Evolutionary conservation across 2,113 vertebrate genomes (phyloP), one percentile per base, ranked within the genome.

Genomic region (Corvus hawaiiensis): DNA sequence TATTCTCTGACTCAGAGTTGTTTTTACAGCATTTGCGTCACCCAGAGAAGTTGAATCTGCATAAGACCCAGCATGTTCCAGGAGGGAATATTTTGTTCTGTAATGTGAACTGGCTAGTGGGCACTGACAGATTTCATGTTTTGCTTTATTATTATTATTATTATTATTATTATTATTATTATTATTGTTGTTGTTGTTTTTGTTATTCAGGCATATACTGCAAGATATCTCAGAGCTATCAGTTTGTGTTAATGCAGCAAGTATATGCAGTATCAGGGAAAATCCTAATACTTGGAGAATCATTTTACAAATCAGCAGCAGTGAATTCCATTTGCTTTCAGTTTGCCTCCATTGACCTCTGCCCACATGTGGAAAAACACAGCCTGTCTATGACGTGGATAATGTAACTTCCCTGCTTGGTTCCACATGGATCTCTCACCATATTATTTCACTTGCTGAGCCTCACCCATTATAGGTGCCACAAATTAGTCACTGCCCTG

Each of bases 1-100:
- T 96, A 63, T 94, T 96, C 96, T 76, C 28, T 96, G 96, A 97
- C 90, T 96, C 96, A 96, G 83, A 88, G 49, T 69, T 95, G 92
- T 94, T 96, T 96, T 96, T 90, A 90, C 96, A 95, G 94, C 93
- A 94, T 93, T 94, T 96, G 94, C 89, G 88, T 96, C 90, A 92
- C 58, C 76, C 88, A 84, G 80, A 90, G 71, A 86, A 87, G 88
- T 84, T 90, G 73, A 93, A 96, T 94, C 93, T 95, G 86, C 94
- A 93, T 89, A 89, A 84, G 83, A 81, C 73, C 80, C 88, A 51
- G 76, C 46, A 15, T 93, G 77, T 94, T 94, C 85, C 86, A 87
- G 83, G 80, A 84, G 73, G 61, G 85, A 89, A 89, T 93, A 93
- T 84, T 90, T 95, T 94, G 86, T 93, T 89, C 92, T 92, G 88